Base-by-base conservation (phyloP, 92 coral and sea anemone genomes). In the Metridium senile region DNA sequence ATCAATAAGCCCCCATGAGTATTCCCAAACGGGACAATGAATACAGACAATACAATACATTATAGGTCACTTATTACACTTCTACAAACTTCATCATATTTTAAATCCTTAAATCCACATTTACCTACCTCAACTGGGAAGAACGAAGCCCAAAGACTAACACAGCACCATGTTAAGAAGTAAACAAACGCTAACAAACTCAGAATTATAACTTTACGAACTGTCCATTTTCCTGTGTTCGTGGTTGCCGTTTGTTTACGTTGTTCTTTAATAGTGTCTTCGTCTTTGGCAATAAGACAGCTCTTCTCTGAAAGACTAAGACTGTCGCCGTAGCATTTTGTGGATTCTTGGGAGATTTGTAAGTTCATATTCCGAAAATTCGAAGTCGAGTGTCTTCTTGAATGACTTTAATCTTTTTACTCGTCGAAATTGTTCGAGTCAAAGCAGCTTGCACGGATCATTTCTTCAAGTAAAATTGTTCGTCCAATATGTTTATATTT, bases 141-240 rank as follows among this genome's bases (percentile, higher is more conserved):
- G 52, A 72, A 72, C 22, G 76, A 59, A 1, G 76, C 63, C 66
- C 59, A 39, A 2, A 72, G 63, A 54, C 76, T 35, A 20, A 72
- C 76, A 56, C 57, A 72, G 31, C 39, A 4, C 76, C 76, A 72
- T 18, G 76, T 72, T 19, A 72, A 26, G 65, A 72, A 54, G 29
- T 53, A 72, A 30, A 72, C 76, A 31, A 29, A 72, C 9, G 76
- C 51, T 4, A 72, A 27, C 26, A 72, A 72, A 72, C 11, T 27
- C 21, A 72, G 54, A 0, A 72, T 59, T 17, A 72, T 2, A 18
- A 72, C 8, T 33, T 54, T 72, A 11, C 76, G 65, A 33, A 59
- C 65, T 4, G 76, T 56, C 76, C 76, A 72, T 33, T 0, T 29
- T 9, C 26, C 22, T 9, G 22, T n/a, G n/a, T n/a, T n/a, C n/a